These are phyloP conservation scores for Pocillopora meandrina DNA, from an alignment of 92 coral and sea anemone genomes.

Conservation along the genomic window DNA sequence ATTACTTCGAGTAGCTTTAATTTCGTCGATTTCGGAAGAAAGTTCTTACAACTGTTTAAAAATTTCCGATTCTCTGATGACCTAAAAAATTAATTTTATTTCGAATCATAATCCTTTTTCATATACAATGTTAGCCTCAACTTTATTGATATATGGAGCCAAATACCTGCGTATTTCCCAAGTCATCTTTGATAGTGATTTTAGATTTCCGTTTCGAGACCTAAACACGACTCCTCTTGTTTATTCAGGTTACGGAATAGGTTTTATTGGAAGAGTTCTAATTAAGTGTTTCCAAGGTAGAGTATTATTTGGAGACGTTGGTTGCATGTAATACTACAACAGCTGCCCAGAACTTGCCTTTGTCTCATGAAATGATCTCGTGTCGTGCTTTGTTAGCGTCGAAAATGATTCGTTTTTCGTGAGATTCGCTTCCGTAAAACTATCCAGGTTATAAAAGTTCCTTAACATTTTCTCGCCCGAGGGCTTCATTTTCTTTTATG, in stretches of 20 bases:
- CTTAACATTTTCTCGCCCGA: constrained; percentile 9
- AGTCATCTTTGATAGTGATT: neutral
- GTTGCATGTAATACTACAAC: constrained; percentile 41
- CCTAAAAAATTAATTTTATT: constrained; percentile 20
- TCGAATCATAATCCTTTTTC: constrained; percentile 14
- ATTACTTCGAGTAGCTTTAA: constrained; percentile 26
- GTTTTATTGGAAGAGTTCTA: constrained; percentile 51
- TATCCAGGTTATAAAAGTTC: constrained; percentile 11
- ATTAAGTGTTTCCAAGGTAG: constrained; percentile 41
- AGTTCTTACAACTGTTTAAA: constrained; percentile 18
- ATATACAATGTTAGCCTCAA: constrained; percentile 13
- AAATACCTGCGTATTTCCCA: constrained; percentile 17
- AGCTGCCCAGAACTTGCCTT: constrained; percentile 40
- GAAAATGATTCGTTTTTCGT: constrained; percentile 39
- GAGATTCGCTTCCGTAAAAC: constrained; percentile 35
- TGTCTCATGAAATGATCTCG: constrained; percentile 36
- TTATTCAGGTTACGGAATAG: constrained; percentile 28
- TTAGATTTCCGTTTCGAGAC: constrained; percentile 5
- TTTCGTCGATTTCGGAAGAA: constrained; percentile 8
- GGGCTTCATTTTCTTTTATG: constrained; percentile 28
- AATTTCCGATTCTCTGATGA: constrained; percentile 17
- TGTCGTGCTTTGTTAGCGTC: constrained; percentile 40
- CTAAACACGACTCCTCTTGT: constrained; percentile 20
- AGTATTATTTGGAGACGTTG: constrained; percentile 36
- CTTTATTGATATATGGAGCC: neutral